Percentiles rank a stretch among this genome's conserved stretches.
phyloP scores from a whole-genome alignment of 2,797 vertebrate species.

The Danio tinwini region DNA sequence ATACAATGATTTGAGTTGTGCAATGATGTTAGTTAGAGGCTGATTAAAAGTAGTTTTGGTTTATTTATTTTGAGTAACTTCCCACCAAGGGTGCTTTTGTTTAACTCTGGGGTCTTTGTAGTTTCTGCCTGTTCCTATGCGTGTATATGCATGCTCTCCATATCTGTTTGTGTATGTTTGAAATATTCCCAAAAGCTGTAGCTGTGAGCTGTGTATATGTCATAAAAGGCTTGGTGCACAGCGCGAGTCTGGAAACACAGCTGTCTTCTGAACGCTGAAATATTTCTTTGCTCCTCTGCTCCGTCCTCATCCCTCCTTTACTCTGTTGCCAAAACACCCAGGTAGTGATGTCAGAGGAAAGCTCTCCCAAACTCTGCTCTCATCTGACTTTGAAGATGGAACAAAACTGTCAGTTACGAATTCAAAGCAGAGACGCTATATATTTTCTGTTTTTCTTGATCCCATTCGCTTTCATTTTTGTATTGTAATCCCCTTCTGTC shows the following conservation, averaged over 20 bases:
- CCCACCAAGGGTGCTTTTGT: slow-evolving; percentile 47
- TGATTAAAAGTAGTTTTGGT: background rate
- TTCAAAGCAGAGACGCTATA: slow-evolving; percentile 16
- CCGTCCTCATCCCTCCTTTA: slow-evolving; percentile 41
- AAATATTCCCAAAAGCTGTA: slow-evolving; percentile 26
- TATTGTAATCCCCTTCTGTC: background rate
- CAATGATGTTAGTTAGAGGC: background rate
- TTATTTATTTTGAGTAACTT: background rate
- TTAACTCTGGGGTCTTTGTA: slow-evolving; percentile 7
- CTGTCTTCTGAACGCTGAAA: slow-evolving; percentile 43
- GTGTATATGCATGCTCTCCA: background rate
- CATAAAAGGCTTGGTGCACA: slow-evolving; percentile 45
- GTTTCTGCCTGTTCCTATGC: background rate
- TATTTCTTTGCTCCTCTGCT: slow-evolving; percentile 38
- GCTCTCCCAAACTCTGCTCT: slow-evolving; percentile 37
- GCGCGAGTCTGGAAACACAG: slow-evolving; percentile 39
- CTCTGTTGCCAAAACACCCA: slow-evolving; percentile 61
- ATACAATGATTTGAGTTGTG: background rate
- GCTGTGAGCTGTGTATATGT: slow-evolving; percentile 37
- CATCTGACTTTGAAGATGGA: slow-evolving; percentile 52
- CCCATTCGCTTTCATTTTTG: background rate
- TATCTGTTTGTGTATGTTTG: slow-evolving; percentile 39
- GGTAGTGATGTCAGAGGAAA: slow-evolving; percentile 51
- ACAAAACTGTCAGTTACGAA: slow-evolving; percentile 47
- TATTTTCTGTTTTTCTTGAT: slow-evolving; percentile 2